Evolutionary conservation across 2,113 vertebrate genomes (phyloP), one percentile per base, ranked within the genome.

Genomic region (Aleadryas rufinucha): DNA sequence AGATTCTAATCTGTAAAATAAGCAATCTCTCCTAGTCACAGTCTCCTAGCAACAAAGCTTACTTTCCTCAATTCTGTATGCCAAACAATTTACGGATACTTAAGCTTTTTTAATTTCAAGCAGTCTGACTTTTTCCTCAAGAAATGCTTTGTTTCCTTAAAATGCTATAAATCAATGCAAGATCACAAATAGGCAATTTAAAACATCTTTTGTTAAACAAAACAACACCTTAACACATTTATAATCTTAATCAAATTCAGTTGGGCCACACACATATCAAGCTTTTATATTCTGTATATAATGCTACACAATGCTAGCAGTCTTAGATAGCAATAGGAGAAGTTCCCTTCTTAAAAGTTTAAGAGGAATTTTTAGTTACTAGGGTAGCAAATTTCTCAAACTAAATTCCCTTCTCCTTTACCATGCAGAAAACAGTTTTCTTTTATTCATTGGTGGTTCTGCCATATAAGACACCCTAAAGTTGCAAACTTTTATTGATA

Each of bases 41-140:
- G 82, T 96, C 45, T 91, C 94, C 90, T 94, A 95, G 94, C 94
- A 96, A 96, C 94, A 77, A 70, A 83, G 28, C 28, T 93, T 65
- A 42, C 31, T 83, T 74, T 7, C 21, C 52, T 76, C 22, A 5
- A 59, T 93, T 91, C 54, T 28, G 45, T 77, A 59, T 74, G 54
- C 10, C 44, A 30, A 89, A 77, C 80, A 94, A 80, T 83, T 76
- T 91, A 68, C 37, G 27, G 49, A 57, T 79, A 56, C 16, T 68
- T 76, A 82, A 49, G 49, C 1, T 16, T 69, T 87, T 80, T 53
- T 83, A 10, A 85, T 85, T 93, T 93, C 37, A 76, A 87, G 31
- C 35, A 47, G 39, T 70, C 27, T 59, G 24, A 45, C 42, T 88
- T 91, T 61, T 65, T 70, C 22, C 22, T 77, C 35, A 56, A n/a